Evolutionary conservation across 2,888 invertebrate genomes (phyloP).

Genomic region (Carterocephalus palaemon): DNA sequence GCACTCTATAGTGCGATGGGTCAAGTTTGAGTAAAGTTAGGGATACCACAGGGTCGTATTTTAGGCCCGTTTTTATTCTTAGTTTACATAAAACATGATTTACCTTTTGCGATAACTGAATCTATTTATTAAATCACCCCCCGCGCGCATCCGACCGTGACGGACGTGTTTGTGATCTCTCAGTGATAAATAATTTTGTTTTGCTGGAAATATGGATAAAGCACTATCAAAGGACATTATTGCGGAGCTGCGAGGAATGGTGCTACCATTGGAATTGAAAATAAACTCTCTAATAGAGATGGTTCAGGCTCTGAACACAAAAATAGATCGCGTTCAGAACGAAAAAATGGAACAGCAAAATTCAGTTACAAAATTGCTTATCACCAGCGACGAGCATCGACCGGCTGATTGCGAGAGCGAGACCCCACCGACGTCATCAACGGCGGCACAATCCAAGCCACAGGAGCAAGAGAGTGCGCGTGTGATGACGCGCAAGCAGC

Average conservation of each 20-base stretch:
- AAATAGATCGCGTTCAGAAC: too few relatives aligned
- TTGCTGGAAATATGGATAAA: neutral
- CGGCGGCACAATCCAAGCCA: neutral
- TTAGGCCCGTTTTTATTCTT: too few relatives aligned
- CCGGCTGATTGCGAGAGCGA: neutral
- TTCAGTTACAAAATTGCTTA: neutral
- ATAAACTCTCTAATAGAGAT: neutral
- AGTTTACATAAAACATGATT: too few relatives aligned
- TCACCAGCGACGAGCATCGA: neutral
- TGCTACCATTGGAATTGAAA: conserved; percentile 1
- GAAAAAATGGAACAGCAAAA: neutral
- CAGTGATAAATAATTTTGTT: neutral
- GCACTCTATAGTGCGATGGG: too few relatives aligned
- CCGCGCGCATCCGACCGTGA: neutral
- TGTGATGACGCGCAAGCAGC: conserved; percentile 6
- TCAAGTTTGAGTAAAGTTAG: too few relatives aligned
- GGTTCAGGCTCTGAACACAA: too few relatives aligned
- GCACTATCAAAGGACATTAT: neutral
- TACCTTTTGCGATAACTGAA: too few relatives aligned
- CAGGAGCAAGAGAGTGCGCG: neutral
- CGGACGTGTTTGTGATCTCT: conserved; percentile 1
- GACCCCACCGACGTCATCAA: neutral
- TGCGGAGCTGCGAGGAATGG: neutral
- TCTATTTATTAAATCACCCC: too few relatives aligned
- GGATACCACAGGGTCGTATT: too few relatives aligned